Evolutionary conservation across 2,797 vertebrate species (phyloP), one percentile per base, ranked within the genome.

Genomic region (Molossus molossus): DNA sequence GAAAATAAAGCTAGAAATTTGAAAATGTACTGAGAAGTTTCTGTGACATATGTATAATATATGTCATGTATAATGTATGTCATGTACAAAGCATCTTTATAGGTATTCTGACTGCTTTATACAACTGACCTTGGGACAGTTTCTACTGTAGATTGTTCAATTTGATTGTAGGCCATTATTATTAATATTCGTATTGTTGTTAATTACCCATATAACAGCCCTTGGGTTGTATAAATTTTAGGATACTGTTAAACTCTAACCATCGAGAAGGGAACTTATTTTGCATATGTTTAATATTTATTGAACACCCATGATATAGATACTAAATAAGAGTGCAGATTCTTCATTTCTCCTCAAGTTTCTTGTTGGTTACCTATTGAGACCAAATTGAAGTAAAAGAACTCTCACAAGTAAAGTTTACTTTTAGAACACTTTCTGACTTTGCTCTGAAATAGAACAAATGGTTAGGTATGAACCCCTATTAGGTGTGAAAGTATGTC

Each of bases 201-300:
- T 87, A 81, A n/a, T 87, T 77, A 73, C 10, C 27, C 27, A 40
- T 11, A 14, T 58, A 90, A 81, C 45, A 92, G 55, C 81, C 21
- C 23, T 90, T 62, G 9, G 14, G 45, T 87, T 90, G 92, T 91
- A 5, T 60, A 75, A 75, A 25, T 75, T 94, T 94, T 88, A 72
- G 37, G 55, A 50, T 84, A 37, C 81, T 90, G 33, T 64, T 91
- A 90, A 77, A 93, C 58, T 91, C 7, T 87, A 70, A 83, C 53
- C 40, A 76, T 91, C 33, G 57, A 67, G 17, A 90, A 94, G 69
- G 96, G 29, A 94, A 70, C 23, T 45, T 88, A 27, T 97, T 95
- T 96, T 81, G 21, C 55, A 45, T 87, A 14, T 75, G 21, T 48
- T 75, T 87, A 40, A 40, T 96, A 84, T 80, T 94, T 87, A 57